phyloP scores from a whole-genome alignment of 2,888 invertebrate species.

The Synergus itoensis region DNA sequence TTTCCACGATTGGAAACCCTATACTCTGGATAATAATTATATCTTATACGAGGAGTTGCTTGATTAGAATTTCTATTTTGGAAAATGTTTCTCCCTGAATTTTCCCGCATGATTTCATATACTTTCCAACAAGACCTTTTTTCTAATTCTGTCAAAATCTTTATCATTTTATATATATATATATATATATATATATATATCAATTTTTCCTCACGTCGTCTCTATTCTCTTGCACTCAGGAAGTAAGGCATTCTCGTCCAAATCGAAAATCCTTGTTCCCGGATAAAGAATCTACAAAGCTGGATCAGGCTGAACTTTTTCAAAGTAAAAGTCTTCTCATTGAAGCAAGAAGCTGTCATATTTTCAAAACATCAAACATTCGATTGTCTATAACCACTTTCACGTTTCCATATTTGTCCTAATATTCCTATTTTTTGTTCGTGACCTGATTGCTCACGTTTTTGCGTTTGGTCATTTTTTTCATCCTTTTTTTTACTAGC shows the following conservation, averaged over 20 bases:
- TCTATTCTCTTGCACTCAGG: background rate
- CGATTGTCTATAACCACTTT: background rate
- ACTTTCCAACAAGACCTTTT: too few species aligned
- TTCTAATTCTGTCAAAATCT: background rate
- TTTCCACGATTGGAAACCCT: too few species aligned
- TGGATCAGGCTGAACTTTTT: background rate
- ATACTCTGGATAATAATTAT: too few species aligned
- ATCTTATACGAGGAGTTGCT: too few species aligned
- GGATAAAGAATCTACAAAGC: background rate
- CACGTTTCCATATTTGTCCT: too few species aligned
- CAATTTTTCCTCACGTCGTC: background rate
- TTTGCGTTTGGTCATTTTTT: background rate
- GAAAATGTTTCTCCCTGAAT: too few species aligned
- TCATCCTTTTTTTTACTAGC: background rate
- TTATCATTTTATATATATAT: background rate
- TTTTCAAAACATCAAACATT: background rate
- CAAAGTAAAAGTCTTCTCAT: background rate
- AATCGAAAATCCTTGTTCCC: constrained; percentile 1
- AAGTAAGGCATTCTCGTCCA: background rate
- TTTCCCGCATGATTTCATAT: too few species aligned
- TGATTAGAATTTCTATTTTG: too few species aligned
- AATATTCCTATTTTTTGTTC: background rate
- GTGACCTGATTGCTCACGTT: background rate
- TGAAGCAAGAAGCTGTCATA: background rate
- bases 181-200: too few species aligned